Conservation (phyloP, 1,140 invertebrate genomes). For the Seison nebaliae region DNA sequence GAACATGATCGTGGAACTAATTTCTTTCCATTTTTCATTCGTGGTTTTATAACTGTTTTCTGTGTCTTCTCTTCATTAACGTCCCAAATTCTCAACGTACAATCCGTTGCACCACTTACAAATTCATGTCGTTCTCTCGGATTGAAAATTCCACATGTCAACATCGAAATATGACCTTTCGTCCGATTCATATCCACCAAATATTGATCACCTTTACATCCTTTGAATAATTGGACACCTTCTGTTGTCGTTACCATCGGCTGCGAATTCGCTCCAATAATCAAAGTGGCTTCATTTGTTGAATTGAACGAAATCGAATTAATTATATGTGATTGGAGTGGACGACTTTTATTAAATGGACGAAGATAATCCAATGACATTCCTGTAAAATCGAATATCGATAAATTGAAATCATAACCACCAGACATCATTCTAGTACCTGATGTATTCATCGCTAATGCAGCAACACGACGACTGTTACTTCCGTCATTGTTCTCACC, state of each 20-base stretch:
- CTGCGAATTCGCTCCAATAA: conserved; percentile 53
- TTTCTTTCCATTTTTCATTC: conserved; percentile 57
- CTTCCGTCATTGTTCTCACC: no score
- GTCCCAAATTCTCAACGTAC: conserved; percentile 21
- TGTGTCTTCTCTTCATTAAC: conserved; percentile 35
- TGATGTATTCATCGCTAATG: conserved; percentile 60
- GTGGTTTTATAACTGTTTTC: conserved; percentile 58
- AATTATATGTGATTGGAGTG: conserved; percentile 76
- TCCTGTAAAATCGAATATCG: conserved; percentile 88
- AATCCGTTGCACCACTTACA: conserved; percentile 67
- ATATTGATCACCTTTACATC: conserved; percentile 80
- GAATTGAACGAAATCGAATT: conserved; percentile 60
- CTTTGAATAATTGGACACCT: conserved; percentile 77
- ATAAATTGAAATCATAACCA: conserved; percentile 65
- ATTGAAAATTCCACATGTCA: conserved; percentile 76
- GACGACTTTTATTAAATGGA: conserved; percentile 63
- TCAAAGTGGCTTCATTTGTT: conserved; percentile 72
- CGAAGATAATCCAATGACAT: conserved; percentile 60
- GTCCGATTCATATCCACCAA: conserved; percentile 70
- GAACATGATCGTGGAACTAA: conserved; percentile 46
- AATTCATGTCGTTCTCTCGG: conserved; percentile 69
- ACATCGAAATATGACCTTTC: conserved; percentile 69
- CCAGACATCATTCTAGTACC: conserved; percentile 71
- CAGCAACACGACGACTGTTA: no score
- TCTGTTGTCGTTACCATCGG: conserved; percentile 82